Conservation (phyloP, 2,113 vertebrate genomes). For the Dendrocopos noguchii region DNA sequence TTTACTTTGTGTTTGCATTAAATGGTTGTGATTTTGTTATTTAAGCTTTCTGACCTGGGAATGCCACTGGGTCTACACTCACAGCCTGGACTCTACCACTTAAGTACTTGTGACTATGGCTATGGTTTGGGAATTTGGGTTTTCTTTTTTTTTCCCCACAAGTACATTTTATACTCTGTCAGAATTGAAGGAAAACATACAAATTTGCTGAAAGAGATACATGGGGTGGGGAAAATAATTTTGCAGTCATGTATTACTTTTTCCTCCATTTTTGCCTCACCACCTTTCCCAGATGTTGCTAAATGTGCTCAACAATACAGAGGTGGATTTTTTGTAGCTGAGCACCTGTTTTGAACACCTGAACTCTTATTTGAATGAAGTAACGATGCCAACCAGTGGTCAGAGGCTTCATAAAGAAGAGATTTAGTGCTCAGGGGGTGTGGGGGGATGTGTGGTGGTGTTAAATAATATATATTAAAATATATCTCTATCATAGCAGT, state of each 20-base stretch:
- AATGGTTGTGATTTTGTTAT: background rate
- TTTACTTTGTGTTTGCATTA: background rate
- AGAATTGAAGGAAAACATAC: background rate
- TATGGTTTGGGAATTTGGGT: background rate
- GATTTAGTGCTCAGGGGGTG: background rate
- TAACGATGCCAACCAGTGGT: conserved; percentile 61
- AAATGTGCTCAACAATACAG: background rate
- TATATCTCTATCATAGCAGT: background rate
- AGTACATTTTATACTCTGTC: background rate
- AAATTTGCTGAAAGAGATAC: background rate
- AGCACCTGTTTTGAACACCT: background rate
- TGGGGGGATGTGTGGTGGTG: too few relatives aligned
- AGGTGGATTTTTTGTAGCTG: background rate
- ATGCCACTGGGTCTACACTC: background rate
- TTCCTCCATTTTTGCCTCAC: background rate
- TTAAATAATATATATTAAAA: background rate
- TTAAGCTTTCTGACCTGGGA: background rate
- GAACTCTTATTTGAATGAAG: background rate
- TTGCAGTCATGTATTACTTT: background rate
- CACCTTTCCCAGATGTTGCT: background rate
- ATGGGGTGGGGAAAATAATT: background rate
- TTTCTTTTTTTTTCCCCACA: fast-evolving
- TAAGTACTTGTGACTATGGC: background rate
- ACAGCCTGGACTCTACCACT: background rate
- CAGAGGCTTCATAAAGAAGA: background rate